Evolutionary conservation across 2,888 invertebrate species (phyloP), one percentile per base, ranked within the genome.

Genomic region (Tenthredo scrophulariae): DNA sequence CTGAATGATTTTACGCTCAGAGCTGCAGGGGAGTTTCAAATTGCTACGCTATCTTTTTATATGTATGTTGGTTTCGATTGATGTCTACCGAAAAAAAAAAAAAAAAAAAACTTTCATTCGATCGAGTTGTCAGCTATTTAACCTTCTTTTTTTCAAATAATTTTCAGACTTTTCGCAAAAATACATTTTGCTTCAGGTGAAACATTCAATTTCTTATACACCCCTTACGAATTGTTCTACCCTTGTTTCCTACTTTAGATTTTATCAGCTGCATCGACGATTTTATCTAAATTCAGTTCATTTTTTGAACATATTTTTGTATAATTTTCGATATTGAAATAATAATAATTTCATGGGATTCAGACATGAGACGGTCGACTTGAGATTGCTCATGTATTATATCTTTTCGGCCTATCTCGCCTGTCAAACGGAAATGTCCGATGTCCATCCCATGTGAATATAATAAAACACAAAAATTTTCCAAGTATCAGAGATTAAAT

Each of bases 1-100:
- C 62, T n/a, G 79, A 58, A 62, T 29, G 75, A 77, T 77, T 77
- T 50, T 77, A 50, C 26, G 50, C 29, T 75, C 29, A 4, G 26
- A 29, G 40, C n/a, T 79, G n/a, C 18, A 50, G 18, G 18, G 62
- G 10, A 80, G 22, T 58, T 62, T 62, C 22, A 62, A 80, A 62
- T 79, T 58, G 22, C 37, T 37, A 40, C 54, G 22, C 9, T 79
- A 58, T 29, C 26, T 50, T 29, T 22, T 26, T 75, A 40, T 67
- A 29, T 33, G 43, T 74, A 74, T n/a, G 50, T 13, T 50, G 18
- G 18, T 15, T 29, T 29, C 10, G 29, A 75, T 75, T 22, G 15
- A 22, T 22, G 26, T 72, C 22, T 72, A 7, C 65, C n/a, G n/a
- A 72, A 72, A 72, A 72, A 33, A 72, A 33, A 29, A 29, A 29